Percentiles rank a stretch among this genome's conserved stretches.
Conservation (phyloP, 1,140 invertebrate species). For the Drosophila miranda region DNA sequence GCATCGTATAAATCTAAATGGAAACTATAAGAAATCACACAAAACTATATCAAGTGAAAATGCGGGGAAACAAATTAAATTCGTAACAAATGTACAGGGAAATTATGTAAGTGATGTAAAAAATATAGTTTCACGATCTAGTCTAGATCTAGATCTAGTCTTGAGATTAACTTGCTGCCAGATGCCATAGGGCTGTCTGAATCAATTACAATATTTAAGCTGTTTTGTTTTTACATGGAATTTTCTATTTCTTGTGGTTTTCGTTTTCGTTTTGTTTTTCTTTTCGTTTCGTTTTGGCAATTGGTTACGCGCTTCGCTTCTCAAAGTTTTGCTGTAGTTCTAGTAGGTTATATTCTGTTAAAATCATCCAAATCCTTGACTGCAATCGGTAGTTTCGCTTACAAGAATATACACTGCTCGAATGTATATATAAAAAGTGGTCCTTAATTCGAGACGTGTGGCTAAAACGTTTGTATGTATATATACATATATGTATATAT, state of each 20-base stretch:
- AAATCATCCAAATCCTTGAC: constrained; percentile 76
- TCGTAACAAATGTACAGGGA: constrained; percentile 65
- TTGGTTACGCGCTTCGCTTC: constrained; percentile 70
- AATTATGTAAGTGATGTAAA: constrained; percentile 42
- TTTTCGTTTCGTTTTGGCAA: constrained; percentile 63
- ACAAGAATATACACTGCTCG: constrained; percentile 56
- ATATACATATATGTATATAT: constrained; percentile 59
- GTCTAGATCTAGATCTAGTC: background rate
- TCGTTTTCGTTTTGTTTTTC: constrained; percentile 4
- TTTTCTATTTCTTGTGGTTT: constrained; percentile 40
- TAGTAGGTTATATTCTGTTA: constrained; percentile 29
- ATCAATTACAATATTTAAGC: constrained; percentile 50
- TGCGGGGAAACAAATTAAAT: constrained; percentile 56
- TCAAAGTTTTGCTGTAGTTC: constrained; percentile 35
- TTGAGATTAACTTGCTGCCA: constrained; percentile 10
- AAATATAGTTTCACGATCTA: background rate
- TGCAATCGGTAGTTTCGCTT: constrained; percentile 66
- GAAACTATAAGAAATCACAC: constrained; percentile 63
- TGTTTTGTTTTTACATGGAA: constrained; percentile 41
- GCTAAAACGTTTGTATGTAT: constrained; percentile 53
- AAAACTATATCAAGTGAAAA: constrained; percentile 1
- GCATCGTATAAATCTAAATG: constrained; percentile 42
- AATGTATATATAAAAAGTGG: constrained; percentile 75
- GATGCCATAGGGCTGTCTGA: constrained; percentile 2
- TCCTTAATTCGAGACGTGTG: constrained; percentile 77